Evolutionary conservation across 2,113 vertebrate genomes (phyloP).

Genomic region (Vulpes ferrilata): DNA sequence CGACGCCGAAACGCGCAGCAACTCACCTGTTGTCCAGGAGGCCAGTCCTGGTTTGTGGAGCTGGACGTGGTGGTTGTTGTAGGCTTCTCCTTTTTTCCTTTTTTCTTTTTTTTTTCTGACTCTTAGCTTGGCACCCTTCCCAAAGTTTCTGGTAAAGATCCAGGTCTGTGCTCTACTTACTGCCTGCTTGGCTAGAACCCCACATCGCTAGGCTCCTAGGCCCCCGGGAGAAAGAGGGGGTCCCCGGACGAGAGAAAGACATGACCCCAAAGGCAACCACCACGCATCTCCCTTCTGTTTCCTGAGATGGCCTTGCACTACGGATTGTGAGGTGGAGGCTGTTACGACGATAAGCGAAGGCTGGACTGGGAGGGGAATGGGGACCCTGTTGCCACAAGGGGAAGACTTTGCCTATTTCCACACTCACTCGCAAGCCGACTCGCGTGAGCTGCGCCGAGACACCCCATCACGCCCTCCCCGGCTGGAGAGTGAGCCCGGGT

Average conservation of each 20-base stretch:
- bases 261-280: neutral
- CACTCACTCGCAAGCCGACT: neutral
- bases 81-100: neutral
- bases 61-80: too few species aligned
- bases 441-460: neutral
- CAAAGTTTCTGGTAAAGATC: neutral
- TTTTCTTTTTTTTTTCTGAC: neutral
- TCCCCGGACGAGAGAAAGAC: neutral
- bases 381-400: neutral
- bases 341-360: neutral
- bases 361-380: neutral
- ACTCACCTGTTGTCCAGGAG: neutral
- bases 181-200: neutral
- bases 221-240: neutral
- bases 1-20: neutral
- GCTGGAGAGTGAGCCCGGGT: neutral
- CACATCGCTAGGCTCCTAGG: neutral
- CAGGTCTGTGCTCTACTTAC: neutral
- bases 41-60: neutral
- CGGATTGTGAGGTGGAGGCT: neutral
- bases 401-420: neutral
- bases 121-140: constrained; percentile 25
- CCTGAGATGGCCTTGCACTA: neutral
- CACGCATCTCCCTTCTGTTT: neutral
- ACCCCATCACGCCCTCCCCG: neutral